Evolutionary conservation across 2,888 invertebrate species (phyloP).

Genomic region (Chrysodeixis includens): DNA sequence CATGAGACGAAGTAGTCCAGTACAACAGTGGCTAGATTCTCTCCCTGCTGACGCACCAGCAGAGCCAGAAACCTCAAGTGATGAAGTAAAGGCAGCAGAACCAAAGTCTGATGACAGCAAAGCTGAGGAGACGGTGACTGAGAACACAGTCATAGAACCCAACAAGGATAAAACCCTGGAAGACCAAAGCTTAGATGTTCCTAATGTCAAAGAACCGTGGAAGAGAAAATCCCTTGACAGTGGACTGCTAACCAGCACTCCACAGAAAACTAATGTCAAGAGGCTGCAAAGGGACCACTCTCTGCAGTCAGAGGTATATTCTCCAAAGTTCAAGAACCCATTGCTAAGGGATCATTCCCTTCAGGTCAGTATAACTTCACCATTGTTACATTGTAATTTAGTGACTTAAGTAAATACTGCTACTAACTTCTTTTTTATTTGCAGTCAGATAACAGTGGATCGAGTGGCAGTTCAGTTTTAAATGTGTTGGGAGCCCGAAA

Average conservation of each 20-base stretch:
- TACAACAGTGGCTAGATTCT: slow-evolving; percentile 94
- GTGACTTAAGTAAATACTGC: not conserved
- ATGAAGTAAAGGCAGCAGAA: slow-evolving; percentile 62
- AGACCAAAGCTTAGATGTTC: slow-evolving; percentile 78
- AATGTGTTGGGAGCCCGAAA: slow-evolving; percentile 95
- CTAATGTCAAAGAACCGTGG: slow-evolving; percentile 73
- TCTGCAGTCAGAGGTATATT: slow-evolving; percentile 84
- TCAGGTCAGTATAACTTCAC: slow-evolving; percentile 73
- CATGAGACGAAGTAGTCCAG: slow-evolving; percentile 91
- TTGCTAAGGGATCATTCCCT: slow-evolving; percentile 85
- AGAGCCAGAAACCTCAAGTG: slow-evolving; percentile 55
- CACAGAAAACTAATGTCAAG: slow-evolving; percentile 70
- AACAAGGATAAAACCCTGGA: slow-evolving; percentile 60
- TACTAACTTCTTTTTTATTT: slow-evolving; percentile 26
- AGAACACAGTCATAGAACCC: slow-evolving; percentile 77
- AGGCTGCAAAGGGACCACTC: slow-evolving; percentile 83
- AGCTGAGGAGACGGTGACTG: slow-evolving; percentile 77
- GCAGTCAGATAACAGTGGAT: slow-evolving; percentile 86
- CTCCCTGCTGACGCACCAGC: slow-evolving; percentile 83
- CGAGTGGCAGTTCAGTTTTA: slow-evolving; percentile 93
- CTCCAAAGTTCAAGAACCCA: slow-evolving; percentile 83
- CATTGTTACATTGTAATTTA: not conserved
- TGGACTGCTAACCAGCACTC: slow-evolving; percentile 73
- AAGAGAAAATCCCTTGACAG: slow-evolving; percentile 82
- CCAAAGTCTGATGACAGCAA: slow-evolving; percentile 77